Percentiles rank a stretch among this genome's conserved stretches.
phyloP scores from a whole-genome alignment of 2,888 invertebrate genomes.

The Nebria brevicollis region DNA sequence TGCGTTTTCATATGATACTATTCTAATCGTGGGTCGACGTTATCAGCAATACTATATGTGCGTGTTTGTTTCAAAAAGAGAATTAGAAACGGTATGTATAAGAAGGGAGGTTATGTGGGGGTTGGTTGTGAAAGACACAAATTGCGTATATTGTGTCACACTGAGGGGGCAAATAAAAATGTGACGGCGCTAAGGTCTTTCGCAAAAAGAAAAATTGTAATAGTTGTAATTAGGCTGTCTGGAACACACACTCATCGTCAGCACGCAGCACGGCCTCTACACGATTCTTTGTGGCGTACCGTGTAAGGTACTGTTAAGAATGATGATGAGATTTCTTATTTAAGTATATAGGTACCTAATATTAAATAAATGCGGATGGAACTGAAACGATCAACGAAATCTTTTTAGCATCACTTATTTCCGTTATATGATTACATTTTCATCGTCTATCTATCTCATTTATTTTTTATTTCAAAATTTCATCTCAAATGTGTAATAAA shows the following conservation, averaged over 20 bases:
- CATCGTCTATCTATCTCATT: background rate
- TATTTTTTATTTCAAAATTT: too few species aligned
- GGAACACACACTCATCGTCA: conserved; percentile 13
- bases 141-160: conserved; percentile 63
- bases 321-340: background rate
- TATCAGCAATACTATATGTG: too few species aligned
- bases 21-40: too few species aligned
- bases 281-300: background rate
- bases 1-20: too few species aligned
- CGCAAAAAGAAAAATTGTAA: conserved; percentile 15
- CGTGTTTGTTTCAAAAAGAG: too few species aligned
- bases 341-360: background rate
- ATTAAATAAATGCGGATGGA: background rate
- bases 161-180: conserved; percentile 62
- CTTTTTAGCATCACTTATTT: background rate
- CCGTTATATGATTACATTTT: background rate
- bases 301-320: background rate
- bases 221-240: conserved; percentile 20
- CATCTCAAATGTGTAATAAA: too few species aligned
- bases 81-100: too few species aligned
- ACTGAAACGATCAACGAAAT: background rate
- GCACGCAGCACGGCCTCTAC: background rate
- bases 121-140: conserved; percentile 51
- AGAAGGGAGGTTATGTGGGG: background rate
- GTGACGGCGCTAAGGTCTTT: conserved; percentile 50